Conservation (phyloP, 2,888 invertebrate genomes). For the Arrhopalites spinosus region DNA sequence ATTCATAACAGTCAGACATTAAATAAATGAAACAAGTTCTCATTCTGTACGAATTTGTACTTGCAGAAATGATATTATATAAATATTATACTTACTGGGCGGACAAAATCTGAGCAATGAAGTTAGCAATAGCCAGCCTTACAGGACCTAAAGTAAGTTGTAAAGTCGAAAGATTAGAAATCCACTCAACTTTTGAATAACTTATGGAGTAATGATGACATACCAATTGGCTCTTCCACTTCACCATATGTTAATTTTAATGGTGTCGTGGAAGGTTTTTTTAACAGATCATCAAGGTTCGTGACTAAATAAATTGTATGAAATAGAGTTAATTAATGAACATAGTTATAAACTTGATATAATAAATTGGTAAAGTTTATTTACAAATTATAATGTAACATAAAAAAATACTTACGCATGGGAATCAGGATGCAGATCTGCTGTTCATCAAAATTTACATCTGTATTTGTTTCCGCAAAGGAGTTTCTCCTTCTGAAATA, state of each 20-base stretch:
- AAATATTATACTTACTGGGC: conserved; percentile 69
- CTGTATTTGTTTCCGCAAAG: conserved; percentile 32
- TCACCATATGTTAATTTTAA: conserved; percentile 66
- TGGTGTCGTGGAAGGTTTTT: conserved; percentile 54
- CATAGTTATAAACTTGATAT: too few species aligned
- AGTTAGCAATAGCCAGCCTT: conserved; percentile 77
- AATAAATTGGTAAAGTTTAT: too few species aligned
- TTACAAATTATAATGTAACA: too few species aligned
- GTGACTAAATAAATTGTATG: background rate
- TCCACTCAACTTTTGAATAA: too few species aligned
- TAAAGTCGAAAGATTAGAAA: too few species aligned
- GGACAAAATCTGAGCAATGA: conserved; percentile 76
- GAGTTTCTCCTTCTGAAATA: conserved; percentile 28
- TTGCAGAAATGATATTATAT: too few species aligned
- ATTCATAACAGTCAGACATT: background rate
- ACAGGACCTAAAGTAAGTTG: conserved; percentile 62
- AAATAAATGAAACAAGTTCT: background rate
- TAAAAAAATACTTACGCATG: background rate
- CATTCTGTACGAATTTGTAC: too few species aligned
- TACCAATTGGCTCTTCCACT: conserved; percentile 75
- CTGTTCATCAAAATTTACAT: conserved; percentile 38
- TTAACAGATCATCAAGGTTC: conserved; percentile 35
- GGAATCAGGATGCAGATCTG: conserved; percentile 35
- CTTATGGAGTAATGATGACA: too few species aligned
- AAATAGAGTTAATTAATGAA: too few species aligned